A percentile compares a stretch with the other conserved stretches of the same genome.
Evolutionary conservation across 2,888 invertebrate species (phyloP).

Genomic region (Biston betularia): DNA sequence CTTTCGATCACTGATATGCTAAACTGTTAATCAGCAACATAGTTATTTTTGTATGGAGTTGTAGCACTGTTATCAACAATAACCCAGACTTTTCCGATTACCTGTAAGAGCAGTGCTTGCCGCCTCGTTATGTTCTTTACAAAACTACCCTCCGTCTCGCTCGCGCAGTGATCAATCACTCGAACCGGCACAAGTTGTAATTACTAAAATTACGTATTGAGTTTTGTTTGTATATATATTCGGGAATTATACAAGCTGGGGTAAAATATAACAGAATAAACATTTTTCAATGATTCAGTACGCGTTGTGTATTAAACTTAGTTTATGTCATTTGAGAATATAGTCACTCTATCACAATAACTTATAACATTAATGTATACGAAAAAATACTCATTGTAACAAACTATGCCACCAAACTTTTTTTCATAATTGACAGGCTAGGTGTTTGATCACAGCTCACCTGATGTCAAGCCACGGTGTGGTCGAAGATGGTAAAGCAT

Average conservation of each 20-base stretch:
- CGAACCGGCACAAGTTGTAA: slow-evolving; percentile 22
- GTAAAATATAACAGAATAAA: not conserved
- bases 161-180: slow-evolving; percentile 27
- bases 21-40: not conserved
- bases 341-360: no score
- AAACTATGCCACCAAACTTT: no score
- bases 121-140: not conserved
- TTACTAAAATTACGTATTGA: slow-evolving; percentile 19
- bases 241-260: not conserved
- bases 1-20: not conserved
- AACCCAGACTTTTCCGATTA: slow-evolving; percentile 9
- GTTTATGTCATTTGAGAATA: no score
- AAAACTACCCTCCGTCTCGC: not conserved
- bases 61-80: not conserved
- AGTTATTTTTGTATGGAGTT: not conserved
- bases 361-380: no score
- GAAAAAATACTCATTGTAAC: no score
- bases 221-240: not conserved
- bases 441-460: no score
- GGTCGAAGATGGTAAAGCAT: no score
- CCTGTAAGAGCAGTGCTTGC: slow-evolving; percentile 4
- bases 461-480: no score
- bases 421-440: no score
- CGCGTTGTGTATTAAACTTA: no score
- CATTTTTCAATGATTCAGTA: no score